Conservation (phyloP, 2,888 invertebrate species). For the Formica aserva region DNA sequence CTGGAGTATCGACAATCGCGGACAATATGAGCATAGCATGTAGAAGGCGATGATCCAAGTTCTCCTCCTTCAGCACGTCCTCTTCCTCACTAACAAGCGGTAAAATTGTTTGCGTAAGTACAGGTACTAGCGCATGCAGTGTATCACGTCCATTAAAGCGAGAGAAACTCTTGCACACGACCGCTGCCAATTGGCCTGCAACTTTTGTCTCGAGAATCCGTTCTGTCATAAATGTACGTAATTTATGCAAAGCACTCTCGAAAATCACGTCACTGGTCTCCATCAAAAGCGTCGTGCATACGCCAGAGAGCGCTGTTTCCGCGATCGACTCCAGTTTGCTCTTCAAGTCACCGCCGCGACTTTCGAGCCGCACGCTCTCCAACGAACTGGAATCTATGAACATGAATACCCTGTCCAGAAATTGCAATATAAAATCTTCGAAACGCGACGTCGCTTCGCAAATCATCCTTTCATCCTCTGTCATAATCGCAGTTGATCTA, state of each 20-base stretch:
- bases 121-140: conserved; percentile 91
- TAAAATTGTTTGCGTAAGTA: conserved; percentile 90
- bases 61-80: conserved; percentile 91
- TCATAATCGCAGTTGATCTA: conserved; percentile 90
- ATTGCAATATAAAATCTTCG: conserved; percentile 95
- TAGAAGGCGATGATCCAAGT: conserved; percentile 91
- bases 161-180: conserved; percentile 90
- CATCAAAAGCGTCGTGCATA: conserved; percentile 90
- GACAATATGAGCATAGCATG: conserved; percentile 92
- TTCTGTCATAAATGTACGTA: conserved; percentile 91
- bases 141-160: conserved; percentile 90
- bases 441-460: conserved; percentile 94
- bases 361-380: conserved; percentile 90
- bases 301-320: conserved; percentile 90
- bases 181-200: conserved; percentile 93
- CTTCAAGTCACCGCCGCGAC: conserved; percentile 85
- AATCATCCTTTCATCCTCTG: conserved; percentile 91
- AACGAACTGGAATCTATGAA: conserved; percentile 91
- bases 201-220: conserved; percentile 94
- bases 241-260: conserved; percentile 90
- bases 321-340: conserved; percentile 91
- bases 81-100: conserved; percentile 87
- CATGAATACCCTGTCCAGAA: conserved; percentile 92
- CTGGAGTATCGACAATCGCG: conserved; percentile 90
- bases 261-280: conserved; percentile 89